A percentile compares a stretch with the other conserved stretches of the same genome.
phyloP scores from a whole-genome alignment of 2,797 vertebrate species.

The Podargus strigoides region DNA sequence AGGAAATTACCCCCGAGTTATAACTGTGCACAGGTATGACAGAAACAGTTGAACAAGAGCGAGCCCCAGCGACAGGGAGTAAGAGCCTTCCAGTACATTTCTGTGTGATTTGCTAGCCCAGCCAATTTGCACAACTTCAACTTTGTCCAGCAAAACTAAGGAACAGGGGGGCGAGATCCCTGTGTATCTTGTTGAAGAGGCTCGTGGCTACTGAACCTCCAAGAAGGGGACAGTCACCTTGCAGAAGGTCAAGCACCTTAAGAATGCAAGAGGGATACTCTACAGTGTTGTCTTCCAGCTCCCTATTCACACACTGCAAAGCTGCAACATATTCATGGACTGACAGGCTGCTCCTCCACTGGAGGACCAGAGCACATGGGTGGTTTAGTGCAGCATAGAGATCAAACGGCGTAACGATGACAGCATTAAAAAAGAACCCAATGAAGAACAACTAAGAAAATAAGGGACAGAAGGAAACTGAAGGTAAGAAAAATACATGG shows the following conservation, averaged over 20 bases:
- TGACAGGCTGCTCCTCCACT: background rate
- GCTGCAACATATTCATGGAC: background rate
- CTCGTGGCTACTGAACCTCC: background rate
- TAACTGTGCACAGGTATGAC: background rate
- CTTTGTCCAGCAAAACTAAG: background rate
- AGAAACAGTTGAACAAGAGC: background rate
- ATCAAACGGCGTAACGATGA: background rate
- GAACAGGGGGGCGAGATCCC: rapidly evolving
- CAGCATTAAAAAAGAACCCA: background rate
- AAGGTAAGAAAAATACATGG: background rate
- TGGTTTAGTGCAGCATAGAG: background rate
- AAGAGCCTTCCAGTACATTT: background rate
- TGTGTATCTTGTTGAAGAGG: background rate
- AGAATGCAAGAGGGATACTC: background rate
- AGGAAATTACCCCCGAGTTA: background rate
- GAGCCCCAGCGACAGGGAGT: background rate
- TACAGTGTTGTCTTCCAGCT: background rate
- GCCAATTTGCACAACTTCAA: background rate
- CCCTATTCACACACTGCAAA: background rate
- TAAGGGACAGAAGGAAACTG: background rate
- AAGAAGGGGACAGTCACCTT: background rate
- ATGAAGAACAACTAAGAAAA: background rate
- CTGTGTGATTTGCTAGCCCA: background rate
- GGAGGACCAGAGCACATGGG: background rate
- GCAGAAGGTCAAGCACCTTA: background rate